These are phyloP conservation scores for Psittacula echo DNA, from an alignment of 2,797 vertebrate genomes.

Conservation along the genomic window DNA sequence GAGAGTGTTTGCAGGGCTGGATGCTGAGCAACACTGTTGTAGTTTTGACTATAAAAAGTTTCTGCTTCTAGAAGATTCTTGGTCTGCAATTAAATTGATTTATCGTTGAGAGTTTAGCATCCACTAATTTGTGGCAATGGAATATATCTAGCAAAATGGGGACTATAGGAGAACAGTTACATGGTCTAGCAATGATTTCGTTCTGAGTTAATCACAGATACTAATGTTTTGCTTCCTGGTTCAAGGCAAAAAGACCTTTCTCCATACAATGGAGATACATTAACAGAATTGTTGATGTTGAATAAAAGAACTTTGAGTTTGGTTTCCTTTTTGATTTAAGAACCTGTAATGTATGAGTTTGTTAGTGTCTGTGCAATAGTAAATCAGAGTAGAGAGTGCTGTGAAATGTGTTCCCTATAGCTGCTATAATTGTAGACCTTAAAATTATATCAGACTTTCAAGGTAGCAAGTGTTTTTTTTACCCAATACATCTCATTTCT, in stretches of 20 bases:
- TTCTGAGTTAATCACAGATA: not conserved
- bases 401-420: not conserved
- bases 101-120: not conserved
- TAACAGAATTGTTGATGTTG: not conserved
- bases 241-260: not conserved
- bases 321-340: not conserved
- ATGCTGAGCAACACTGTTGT: not conserved
- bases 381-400: not conserved
- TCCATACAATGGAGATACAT: not conserved
- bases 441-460: not conserved
- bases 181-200: not conserved
- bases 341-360: not conserved
- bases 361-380: not conserved
- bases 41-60: not conserved
- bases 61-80: not conserved
- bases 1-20: not conserved
- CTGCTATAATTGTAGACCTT: not conserved
- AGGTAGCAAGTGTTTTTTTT: not conserved
- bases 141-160: not conserved
- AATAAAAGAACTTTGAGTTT: not conserved
- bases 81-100: not conserved
- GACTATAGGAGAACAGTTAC: not conserved
- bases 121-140: not conserved
- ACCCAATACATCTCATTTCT: not conserved
- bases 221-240: not conserved